Evolutionary conservation across 2,888 invertebrate species (phyloP).

Genomic region (Conus canariensis): DNA sequence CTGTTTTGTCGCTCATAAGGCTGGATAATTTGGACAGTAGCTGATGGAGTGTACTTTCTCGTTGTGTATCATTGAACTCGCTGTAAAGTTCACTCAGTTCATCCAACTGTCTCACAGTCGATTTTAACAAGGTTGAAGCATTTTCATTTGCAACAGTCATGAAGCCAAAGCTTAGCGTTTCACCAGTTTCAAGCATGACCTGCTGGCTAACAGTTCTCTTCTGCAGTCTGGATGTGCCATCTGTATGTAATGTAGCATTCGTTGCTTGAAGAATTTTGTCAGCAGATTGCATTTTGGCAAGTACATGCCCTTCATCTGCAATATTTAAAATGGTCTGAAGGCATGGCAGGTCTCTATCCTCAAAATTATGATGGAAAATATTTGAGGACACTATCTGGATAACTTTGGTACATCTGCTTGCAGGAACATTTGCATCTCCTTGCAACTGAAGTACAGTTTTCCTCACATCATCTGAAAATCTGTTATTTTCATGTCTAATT

Average conservation of each 20-base stretch:
- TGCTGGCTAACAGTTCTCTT: slow-evolving; percentile 32
- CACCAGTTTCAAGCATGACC: slow-evolving; percentile 26
- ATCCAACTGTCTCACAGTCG: background rate
- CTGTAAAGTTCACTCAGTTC: slow-evolving; percentile 25
- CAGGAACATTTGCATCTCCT: slow-evolving; percentile 1
- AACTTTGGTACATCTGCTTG: background rate
- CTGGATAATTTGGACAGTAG: slow-evolving; percentile 12
- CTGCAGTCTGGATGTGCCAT: slow-evolving; percentile 16
- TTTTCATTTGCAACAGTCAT: slow-evolving; percentile 21
- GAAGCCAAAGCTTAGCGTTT: slow-evolving; percentile 36
- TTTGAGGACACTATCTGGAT: background rate
- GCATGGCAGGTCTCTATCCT: background rate
- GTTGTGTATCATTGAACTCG: background rate
- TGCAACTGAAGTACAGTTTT: slow-evolving; percentile 11
- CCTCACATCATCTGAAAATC: background rate
- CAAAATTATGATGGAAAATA: background rate
- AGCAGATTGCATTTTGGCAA: background rate
- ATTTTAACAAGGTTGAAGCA: slow-evolving; percentile 28
- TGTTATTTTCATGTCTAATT: too few species aligned
- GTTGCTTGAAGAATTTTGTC: background rate
- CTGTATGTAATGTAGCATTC: slow-evolving; percentile 14
- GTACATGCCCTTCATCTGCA: slow-evolving; percentile 23
- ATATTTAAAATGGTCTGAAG: slow-evolving; percentile 7
- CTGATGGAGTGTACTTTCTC: background rate
- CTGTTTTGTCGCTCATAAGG: slow-evolving; percentile 25